Evolutionary conservation across 2,113 vertebrate species (phyloP), one percentile per base, ranked within the genome.

Genomic region (Isurus oxyrinchus): DNA sequence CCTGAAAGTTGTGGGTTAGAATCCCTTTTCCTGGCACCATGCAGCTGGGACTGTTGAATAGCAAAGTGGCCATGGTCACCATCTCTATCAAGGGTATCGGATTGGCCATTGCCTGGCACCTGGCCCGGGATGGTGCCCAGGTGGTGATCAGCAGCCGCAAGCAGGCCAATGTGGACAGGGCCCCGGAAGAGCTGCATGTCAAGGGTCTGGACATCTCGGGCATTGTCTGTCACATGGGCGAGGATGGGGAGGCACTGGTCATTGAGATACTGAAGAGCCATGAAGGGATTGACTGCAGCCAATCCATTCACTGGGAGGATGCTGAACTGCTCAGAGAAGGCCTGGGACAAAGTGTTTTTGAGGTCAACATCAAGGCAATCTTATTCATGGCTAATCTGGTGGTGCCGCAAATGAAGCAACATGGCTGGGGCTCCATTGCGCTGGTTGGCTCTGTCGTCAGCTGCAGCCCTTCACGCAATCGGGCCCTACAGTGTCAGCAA

Each of bases 271-370:
- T 99, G 96, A 97, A 98, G 35, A 97, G 97, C 96, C 98, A 97
- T 0, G 98, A 98, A 0, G 98, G 98, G 1, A 97, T 99, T 14
- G 99, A 99, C 96, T 0, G 99, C 99, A 3, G 99, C 98, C 0
- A 99, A 97, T 96, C 99, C 98, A 5, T 98, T 98, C 97, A 97
- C 98, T 96, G 99, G 98, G 95, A 98, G 97, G 94, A 97, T 98
- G 1, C 95, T 99, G 96, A 98, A 99, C 35, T 98, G 96, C 96
- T 98, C 98, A 0, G 98, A 99, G 96, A 98, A 98, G 0, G 97
- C 98, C 53, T 99, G 99, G 99, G 98, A 99, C 97, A 99, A 99
- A 99, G 97, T 98, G n/a, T n/a, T 97, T 97, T 99, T 97, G 97
- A 98, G 79, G 96, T 99, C 44, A 99, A 99, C 84, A 98, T 99